phyloP scores from a whole-genome alignment of 1,140 invertebrate species.

The Oncopodura yosiiana region DNA sequence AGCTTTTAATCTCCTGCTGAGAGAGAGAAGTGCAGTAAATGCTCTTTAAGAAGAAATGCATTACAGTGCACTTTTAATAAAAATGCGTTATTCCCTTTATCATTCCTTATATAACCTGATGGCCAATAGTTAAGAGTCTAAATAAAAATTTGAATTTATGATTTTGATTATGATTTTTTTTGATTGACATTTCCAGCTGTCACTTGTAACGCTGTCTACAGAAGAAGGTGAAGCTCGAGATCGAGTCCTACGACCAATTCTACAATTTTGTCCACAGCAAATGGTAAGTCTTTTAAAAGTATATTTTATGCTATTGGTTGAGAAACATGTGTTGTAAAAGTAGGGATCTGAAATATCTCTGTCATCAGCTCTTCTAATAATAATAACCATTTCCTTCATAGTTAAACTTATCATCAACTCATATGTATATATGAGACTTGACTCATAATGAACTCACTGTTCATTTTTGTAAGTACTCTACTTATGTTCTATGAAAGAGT shows the following conservation, averaged over 20 bases:
- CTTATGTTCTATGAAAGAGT: background rate
- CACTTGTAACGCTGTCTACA: slow-evolving; percentile 11
- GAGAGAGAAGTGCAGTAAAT: too few species aligned
- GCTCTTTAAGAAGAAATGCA: too few species aligned
- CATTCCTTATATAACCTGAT: background rate
- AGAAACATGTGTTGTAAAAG: too few species aligned
- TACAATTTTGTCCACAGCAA: slow-evolving; percentile 1
- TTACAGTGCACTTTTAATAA: too few species aligned
- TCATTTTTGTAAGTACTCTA: background rate
- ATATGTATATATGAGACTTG: too few species aligned
- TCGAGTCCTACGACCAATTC: slow-evolving; percentile 5
- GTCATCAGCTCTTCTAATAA: too few species aligned
- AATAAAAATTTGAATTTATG: too few species aligned
- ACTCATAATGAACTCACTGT: background rate
- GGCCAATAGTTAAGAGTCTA: background rate
- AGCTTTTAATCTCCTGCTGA: too few species aligned
- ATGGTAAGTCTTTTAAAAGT: slow-evolving; percentile 2
- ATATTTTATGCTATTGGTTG: background rate
- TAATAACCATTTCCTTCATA: too few species aligned
- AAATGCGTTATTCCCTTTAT: background rate
- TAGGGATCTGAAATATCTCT: too few species aligned
- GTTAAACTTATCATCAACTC: too few species aligned
- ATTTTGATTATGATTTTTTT: slow-evolving; percentile 11
- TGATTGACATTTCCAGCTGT: slow-evolving; percentile 16
- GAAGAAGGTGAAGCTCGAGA: slow-evolving; percentile 10